Evolutionary conservation across 2,797 vertebrate species (phyloP).

Genomic region (Hippoglossus hippoglossus): DNA sequence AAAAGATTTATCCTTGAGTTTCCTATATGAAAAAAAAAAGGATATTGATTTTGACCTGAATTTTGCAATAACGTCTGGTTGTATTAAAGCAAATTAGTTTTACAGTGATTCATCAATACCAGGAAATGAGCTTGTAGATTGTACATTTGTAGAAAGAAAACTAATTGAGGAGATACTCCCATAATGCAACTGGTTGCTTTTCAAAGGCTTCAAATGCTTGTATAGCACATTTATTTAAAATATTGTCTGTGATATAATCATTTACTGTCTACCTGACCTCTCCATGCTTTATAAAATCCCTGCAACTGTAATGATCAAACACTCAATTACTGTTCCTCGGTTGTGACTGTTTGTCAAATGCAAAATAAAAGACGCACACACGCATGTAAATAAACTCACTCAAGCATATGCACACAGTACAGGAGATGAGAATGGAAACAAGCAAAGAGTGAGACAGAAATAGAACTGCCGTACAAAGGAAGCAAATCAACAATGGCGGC

Average conservation of each 20-base stretch:
- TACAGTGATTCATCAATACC: not conserved
- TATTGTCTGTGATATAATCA: not conserved
- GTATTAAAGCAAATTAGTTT: not conserved
- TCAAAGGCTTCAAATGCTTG: not conserved
- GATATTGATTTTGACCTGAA: no score
- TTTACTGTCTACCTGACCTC: conserved; percentile 15
- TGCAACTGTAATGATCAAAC: conserved; percentile 53
- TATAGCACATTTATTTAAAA: not conserved
- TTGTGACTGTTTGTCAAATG: conserved; percentile 35
- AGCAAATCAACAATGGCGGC: conserved; percentile 62
- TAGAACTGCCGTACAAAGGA: conserved; percentile 52
- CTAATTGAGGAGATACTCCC: not conserved
- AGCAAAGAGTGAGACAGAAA: conserved; percentile 57
- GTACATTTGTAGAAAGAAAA: not conserved
- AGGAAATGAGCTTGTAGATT: not conserved
- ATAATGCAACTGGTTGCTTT: not conserved
- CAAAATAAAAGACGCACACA: conserved; percentile 44
- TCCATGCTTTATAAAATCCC: conserved; percentile 12
- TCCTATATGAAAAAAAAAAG: not conserved
- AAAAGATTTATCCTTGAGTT: not conserved
- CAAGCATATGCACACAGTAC: conserved; percentile 20
- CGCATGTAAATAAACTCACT: conserved; percentile 34
- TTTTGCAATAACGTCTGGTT: not conserved
- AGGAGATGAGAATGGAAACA: conserved; percentile 63
- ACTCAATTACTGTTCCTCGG: conserved; percentile 41